phyloP scores from a whole-genome alignment of 2,113 vertebrate species.

The Lamprotornis superbus region DNA sequence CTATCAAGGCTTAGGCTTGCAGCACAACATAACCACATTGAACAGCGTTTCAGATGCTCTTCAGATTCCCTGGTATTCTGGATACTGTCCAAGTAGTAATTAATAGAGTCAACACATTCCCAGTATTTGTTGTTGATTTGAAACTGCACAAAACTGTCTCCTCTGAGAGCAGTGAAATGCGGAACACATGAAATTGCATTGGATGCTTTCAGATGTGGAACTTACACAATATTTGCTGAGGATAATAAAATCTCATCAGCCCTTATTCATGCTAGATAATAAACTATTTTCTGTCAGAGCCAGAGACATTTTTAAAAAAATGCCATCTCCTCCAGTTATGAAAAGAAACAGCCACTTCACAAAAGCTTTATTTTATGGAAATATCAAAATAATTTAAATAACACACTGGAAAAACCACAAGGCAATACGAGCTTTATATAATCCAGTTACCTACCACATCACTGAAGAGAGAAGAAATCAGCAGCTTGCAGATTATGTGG shows the following conservation, averaged over 20 bases:
- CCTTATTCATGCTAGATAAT: slow-evolving; percentile 3
- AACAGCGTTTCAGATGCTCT: background rate
- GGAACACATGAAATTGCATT: background rate
- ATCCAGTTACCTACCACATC: background rate
- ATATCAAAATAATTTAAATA: background rate
- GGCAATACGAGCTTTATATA: background rate
- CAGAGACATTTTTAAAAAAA: background rate
- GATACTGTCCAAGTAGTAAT: slow-evolving; percentile 19
- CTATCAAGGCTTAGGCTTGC: background rate
- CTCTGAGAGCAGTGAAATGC: background rate
- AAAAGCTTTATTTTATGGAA: slow-evolving; percentile 4
- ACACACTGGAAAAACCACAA: background rate
- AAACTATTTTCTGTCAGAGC: background rate
- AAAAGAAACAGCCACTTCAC: background rate
- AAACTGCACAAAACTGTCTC: background rate
- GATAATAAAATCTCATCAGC: slow-evolving; percentile 43
- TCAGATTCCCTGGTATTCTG: background rate
- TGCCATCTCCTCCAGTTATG: background rate
- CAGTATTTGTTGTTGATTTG: background rate
- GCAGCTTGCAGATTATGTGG: background rate
- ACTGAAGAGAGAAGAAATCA: background rate
- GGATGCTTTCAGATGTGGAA: background rate
- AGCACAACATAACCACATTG: background rate
- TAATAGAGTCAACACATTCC: slow-evolving; percentile 30
- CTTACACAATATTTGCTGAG: background rate